Base-by-base conservation (phyloP, 2,113 vertebrate genomes). In the Xenopus laevis region DNA sequence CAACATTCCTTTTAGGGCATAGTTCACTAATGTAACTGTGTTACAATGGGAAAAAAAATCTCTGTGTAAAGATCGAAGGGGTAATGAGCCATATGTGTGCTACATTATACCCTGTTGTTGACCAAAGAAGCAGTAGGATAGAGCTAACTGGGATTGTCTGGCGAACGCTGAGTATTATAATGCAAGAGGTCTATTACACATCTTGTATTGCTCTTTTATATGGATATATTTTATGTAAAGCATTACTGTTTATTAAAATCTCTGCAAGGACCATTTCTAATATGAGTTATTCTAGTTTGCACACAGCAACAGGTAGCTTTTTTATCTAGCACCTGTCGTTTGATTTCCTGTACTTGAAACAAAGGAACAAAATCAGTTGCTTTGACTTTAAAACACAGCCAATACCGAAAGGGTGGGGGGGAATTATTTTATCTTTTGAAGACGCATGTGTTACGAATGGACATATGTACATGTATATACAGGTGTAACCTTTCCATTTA, bases 361-460 rank as follows among this genome's bases (percentile, higher is more conserved):
- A 40, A 40, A 40, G 33, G 8, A 40, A 9, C 82, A 82, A 83
- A 69, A 72, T 82, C 83, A 82, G 80, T 85, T 85, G 81, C 83
- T 77, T 80, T 81, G 83, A 81, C 77, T 82, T 84, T 78, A 40
- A 79, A 62, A 81, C 62, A 78, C 78, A 64, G 66, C 74, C 74
- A 70, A 76, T 76, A 76, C 79, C 72, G 58, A 83, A 85, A 27
- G 23, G 23, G 23, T 1, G 23, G 85, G 83, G 86, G 85, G 87
- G 87, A 70, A 75, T 67, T 72, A 87, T 69, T 81, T 87, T 81
- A 82, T 85, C 83, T 86, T 47, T 75, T 72, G 82, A 88, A 79
- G 89, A 87, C 64, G 89, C 90, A 89, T 90, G 88, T 90, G 81
- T 87, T 81, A 81, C 85, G 82, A 79, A 85, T 85, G 72, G 85